Evolutionary conservation across 2,797 vertebrate species (phyloP).

Genomic region (Mormyrops boulengeri): DNA sequence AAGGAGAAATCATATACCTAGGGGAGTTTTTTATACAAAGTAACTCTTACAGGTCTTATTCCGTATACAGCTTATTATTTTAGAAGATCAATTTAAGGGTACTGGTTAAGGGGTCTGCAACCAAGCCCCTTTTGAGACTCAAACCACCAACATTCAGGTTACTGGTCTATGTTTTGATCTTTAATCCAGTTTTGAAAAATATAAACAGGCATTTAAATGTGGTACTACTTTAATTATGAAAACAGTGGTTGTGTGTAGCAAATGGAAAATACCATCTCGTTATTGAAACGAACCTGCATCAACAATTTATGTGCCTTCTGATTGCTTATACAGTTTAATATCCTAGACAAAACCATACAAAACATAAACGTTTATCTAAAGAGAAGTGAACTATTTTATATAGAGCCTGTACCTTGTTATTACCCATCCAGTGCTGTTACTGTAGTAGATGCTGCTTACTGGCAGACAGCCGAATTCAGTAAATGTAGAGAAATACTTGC

Average conservation of each 20-base stretch:
- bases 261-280: neutral
- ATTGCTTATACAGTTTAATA: neutral
- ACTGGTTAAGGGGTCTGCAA: neutral
- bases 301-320: neutral
- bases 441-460: slow-evolving; percentile 25
- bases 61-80: neutral
- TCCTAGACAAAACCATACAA: neutral
- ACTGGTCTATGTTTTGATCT: neutral
- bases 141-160: neutral
- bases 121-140: neutral
- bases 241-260: neutral
- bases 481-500: slow-evolving; percentile 39
- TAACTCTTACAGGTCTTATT: neutral
- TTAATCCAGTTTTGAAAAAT: neutral
- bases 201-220: neutral
- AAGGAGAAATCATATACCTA: neutral
- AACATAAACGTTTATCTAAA: neutral
- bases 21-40: neutral
- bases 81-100: neutral
- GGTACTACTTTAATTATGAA: neutral
- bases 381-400: neutral
- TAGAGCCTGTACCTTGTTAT: slow-evolving; percentile 26
- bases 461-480: slow-evolving; percentile 64
- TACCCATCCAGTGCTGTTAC: slow-evolving; percentile 37
- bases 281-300: neutral